Evolutionary conservation across 2,888 invertebrate species (phyloP), one percentile per base, ranked within the genome.

Genomic region (Netelia inedita): DNA sequence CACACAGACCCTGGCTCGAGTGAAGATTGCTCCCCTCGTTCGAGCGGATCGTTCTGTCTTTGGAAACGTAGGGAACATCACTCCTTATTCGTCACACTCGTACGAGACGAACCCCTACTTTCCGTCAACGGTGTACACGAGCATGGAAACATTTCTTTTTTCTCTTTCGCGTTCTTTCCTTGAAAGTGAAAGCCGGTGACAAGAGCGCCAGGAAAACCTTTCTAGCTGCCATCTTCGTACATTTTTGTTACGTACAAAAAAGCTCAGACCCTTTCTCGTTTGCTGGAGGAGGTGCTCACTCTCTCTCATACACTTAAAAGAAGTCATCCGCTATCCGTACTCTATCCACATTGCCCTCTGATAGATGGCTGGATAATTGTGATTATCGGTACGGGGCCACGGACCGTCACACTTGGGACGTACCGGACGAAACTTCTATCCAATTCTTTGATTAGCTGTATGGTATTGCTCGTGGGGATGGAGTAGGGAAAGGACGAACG

Each of bases 341-440:
- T 63, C 43, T 6, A 23, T 57, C 61, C 73, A 35, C 78, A 57
- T 80, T 72, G 76, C 63, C 68, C 80, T 85, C 63, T 87, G 87
- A 87, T 87, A 80, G 83, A 84, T 84, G 80, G 82, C 53, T 84
- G 85, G 84, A 87, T 87, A 87, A 87, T 87, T 87, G 82, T 84
- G 84, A 87, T 85, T 85, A 87, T 87, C 84, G 87, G 79, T 68
- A 71, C 79, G 63, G 72, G 78, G 81, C 76, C 83, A 83, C 80
- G 81, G 79, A 55, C 76, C 85, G 85, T 78, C 84, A 82, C 82
- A 74, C 66, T 73, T 59, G 69, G 35, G 81, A 83, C 79, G 75
- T 61, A 66, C 57, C 11, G 46, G 66, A 43, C 55, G 43, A 57
- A 28, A 50, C 50, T 83, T 71, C 75, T 59, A 43, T 75, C 76